phyloP scores from a whole-genome alignment of 2,888 invertebrate species.

The Boloria euphrosyne region DNA sequence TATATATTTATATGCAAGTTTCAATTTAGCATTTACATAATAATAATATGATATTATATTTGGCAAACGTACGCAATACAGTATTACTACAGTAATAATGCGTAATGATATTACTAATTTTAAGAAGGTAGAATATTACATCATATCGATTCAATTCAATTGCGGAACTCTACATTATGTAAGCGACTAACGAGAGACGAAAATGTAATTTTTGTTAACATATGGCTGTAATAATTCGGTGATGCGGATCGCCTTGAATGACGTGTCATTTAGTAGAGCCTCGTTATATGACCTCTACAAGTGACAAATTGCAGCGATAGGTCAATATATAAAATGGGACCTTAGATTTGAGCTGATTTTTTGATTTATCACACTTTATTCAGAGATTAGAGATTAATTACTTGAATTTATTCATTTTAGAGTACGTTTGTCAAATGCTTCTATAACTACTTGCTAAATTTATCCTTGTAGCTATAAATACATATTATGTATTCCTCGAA shows the following conservation, averaged over 20 bases:
- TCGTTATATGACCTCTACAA: constrained; percentile 39
- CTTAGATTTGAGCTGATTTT: background rate
- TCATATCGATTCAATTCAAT: background rate
- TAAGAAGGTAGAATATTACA: background rate
- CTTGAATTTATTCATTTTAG: constrained; percentile 24
- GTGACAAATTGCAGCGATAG: constrained; percentile 29
- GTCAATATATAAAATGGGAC: constrained; percentile 1
- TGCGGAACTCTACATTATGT: constrained; percentile 11
- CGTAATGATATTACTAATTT: background rate
- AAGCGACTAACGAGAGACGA: background rate
- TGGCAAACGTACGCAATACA: constrained; percentile 54
- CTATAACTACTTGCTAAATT: constrained; percentile 65
- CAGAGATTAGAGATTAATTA: too few species aligned
- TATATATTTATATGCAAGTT: constrained; percentile 79
- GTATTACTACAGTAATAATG: background rate
- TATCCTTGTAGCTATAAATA: constrained; percentile 76
- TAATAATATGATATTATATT: constrained; percentile 41
- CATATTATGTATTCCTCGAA: constrained; percentile 75
- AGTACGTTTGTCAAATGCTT: constrained; percentile 53
- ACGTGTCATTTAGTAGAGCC: constrained; percentile 35
- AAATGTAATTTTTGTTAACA: constrained; percentile 8
- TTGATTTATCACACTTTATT: background rate
- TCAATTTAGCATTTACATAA: constrained; percentile 68
- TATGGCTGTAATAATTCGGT: constrained; percentile 5
- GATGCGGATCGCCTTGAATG: constrained; percentile 40